Conservation (phyloP, 2,888 invertebrate species). For the Masnerella sp. region DNA sequence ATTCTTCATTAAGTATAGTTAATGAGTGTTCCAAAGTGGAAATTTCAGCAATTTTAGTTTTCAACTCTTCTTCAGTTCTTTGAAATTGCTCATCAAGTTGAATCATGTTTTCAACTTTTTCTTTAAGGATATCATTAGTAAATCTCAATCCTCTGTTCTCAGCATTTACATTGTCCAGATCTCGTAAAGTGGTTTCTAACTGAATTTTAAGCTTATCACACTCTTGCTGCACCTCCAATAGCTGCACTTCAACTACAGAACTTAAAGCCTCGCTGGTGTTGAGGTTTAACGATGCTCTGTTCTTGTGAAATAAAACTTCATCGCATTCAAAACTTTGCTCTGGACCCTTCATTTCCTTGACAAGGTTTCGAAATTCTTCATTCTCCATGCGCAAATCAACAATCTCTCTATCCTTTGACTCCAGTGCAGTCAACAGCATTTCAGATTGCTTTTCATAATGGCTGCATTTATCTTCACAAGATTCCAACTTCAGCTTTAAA, state of each 20-base stretch:
- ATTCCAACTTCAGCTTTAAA: constrained; percentile 57
- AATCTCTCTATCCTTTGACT: constrained; percentile 70
- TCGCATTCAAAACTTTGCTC: constrained; percentile 73
- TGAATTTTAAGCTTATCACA: constrained; percentile 70
- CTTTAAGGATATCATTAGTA: constrained; percentile 45
- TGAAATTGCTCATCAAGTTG: constrained; percentile 58
- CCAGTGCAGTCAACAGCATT: constrained; percentile 63
- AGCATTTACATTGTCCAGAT: constrained; percentile 54
- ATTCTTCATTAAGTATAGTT: constrained; percentile 49
- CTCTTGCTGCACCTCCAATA: constrained; percentile 75
- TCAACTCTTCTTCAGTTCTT: constrained; percentile 34
- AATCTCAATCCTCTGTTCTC: constrained; percentile 59
- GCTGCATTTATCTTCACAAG: constrained; percentile 65
- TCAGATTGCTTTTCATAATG: constrained; percentile 65
- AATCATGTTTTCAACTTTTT: constrained; percentile 57
- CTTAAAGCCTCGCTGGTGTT: constrained; percentile 71
- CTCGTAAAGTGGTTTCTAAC: constrained; percentile 77
- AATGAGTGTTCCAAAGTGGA: constrained; percentile 55
- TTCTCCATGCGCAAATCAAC: constrained; percentile 66
- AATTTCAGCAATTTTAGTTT: constrained; percentile 41
- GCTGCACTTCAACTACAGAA: constrained; percentile 74
- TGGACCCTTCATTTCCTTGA: constrained; percentile 66
- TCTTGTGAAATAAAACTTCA: constrained; percentile 37
- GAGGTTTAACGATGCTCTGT: constrained; percentile 55
- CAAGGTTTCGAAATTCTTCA: constrained; percentile 69